Percentiles rank a stretch among this genome's conserved stretches.
These are phyloP conservation scores for Apantesis nais DNA, from an alignment of 2,888 invertebrate genomes.

Conservation along the genomic window DNA sequence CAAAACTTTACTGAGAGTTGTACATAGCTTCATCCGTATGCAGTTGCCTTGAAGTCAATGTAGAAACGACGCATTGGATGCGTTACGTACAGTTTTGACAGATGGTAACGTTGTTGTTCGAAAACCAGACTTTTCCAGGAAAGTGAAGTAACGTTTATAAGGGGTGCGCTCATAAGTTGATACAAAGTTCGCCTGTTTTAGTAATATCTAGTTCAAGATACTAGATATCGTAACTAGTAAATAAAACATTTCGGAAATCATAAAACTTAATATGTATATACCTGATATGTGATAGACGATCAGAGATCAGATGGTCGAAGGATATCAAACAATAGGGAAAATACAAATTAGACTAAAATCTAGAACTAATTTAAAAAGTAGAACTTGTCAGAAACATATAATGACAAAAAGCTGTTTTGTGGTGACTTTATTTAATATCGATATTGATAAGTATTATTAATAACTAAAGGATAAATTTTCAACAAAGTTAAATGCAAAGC, in stretches of 20 bases:
- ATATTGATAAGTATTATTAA: too few species aligned
- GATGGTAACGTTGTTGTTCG: constrained; percentile 33
- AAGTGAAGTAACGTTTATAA: constrained; percentile 56
- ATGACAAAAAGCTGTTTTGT: too few species aligned
- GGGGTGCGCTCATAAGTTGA: constrained; percentile 19
- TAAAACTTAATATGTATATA: background rate
- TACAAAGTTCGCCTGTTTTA: constrained; percentile 15
- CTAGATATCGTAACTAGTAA: constrained; percentile 2
- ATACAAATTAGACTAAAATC: too few species aligned
- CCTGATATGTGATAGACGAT: background rate
- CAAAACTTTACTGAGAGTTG: constrained; percentile 65
- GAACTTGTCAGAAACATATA: too few species aligned
- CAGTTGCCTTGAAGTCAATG: constrained; percentile 39
- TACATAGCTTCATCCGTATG: constrained; percentile 53
- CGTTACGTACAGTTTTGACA: constrained; percentile 28
- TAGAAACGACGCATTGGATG: constrained; percentile 60
- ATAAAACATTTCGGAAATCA: background rate
- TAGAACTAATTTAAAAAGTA: too few species aligned
- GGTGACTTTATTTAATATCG: too few species aligned
- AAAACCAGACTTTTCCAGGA: constrained; percentile 58
- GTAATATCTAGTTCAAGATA: background rate
- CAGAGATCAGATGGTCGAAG: too few species aligned
- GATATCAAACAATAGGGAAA: too few species aligned
- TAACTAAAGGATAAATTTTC: too few species aligned
- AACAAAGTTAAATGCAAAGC: too few species aligned